A percentile compares a stretch with the other conserved stretches of the same genome.
Evolutionary conservation across 2,888 invertebrate genomes (phyloP).

Genomic region (Dioctria rufipes): DNA sequence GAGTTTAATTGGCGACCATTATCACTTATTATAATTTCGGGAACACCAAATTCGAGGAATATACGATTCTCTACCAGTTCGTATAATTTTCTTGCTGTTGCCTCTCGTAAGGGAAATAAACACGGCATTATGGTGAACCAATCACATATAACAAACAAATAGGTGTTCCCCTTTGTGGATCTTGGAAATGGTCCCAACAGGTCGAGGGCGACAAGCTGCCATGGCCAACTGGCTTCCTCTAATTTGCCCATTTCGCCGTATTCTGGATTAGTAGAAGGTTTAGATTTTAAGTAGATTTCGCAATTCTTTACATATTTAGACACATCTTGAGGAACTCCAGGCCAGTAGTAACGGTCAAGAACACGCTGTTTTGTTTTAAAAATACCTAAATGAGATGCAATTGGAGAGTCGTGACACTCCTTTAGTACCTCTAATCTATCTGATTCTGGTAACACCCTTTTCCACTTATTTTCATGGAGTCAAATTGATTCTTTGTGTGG

Average conservation of each 20-base stretch:
- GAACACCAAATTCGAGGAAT: not conserved
- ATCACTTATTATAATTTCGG: not conserved
- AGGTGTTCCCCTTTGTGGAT: no score
- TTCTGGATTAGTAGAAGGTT: not conserved
- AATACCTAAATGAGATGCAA: not conserved
- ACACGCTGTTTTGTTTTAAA: not conserved
- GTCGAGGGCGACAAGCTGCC: not conserved
- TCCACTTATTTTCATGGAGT: not conserved
- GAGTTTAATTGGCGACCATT: not conserved
- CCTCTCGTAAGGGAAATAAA: not conserved
- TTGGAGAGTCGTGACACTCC: not conserved
- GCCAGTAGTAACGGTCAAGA: not conserved
- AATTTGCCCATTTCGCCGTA: not conserved
- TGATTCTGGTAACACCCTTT: not conserved
- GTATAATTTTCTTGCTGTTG: not conserved
- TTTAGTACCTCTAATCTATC: not conserved
- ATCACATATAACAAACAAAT: no score
- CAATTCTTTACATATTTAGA: not conserved
- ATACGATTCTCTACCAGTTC: not conserved
- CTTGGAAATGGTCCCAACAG: no score
- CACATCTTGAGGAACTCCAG: not conserved
- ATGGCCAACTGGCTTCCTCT: not conserved
- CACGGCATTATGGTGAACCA: no score
- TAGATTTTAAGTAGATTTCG: not conserved
- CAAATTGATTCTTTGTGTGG: no score